phyloP scores from a whole-genome alignment of 2,888 invertebrate genomes.

The Harmothoe impar region DNA sequence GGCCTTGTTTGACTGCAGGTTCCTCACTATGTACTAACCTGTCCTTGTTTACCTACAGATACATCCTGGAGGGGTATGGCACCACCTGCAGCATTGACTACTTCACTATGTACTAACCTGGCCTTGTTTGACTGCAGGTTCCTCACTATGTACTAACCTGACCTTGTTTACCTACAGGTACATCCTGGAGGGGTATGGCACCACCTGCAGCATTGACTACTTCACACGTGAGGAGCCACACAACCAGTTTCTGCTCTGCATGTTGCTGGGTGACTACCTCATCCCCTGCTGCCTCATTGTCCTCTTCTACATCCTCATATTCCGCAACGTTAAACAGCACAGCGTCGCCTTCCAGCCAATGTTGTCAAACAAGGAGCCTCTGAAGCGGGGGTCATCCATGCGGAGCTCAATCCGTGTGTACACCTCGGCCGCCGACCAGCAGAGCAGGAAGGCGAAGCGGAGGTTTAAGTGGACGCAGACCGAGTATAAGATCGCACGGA shows the following conservation, averaged over 20 bases:
- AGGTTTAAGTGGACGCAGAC: slow-evolving; percentile 40
- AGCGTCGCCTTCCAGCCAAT: background rate
- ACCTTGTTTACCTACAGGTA: background rate
- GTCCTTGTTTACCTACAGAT: too few relatives aligned
- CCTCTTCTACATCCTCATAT: background rate
- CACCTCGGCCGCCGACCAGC: background rate
- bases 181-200: slow-evolving; percentile 52
- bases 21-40: too few relatives aligned
- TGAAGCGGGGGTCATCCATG: background rate
- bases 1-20: too few relatives aligned
- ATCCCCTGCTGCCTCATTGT: slow-evolving; percentile 9
- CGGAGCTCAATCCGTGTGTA: background rate
- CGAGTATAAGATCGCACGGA: slow-evolving; percentile 46
- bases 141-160: too few relatives aligned
- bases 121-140: too few relatives aligned
- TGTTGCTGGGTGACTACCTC: slow-evolving; percentile 41
- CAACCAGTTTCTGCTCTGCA: background rate
- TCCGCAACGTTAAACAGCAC: background rate
- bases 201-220: slow-evolving; percentile 58
- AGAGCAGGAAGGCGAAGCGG: background rate
- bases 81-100: too few relatives aligned
- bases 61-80: too few relatives aligned
- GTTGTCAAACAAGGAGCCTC: background rate
- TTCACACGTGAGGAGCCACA: background rate
- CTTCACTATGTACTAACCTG: too few relatives aligned